These are phyloP conservation scores for Hiodon alosoides DNA, from an alignment of 2,113 vertebrate genomes.

Conservation along the genomic window DNA sequence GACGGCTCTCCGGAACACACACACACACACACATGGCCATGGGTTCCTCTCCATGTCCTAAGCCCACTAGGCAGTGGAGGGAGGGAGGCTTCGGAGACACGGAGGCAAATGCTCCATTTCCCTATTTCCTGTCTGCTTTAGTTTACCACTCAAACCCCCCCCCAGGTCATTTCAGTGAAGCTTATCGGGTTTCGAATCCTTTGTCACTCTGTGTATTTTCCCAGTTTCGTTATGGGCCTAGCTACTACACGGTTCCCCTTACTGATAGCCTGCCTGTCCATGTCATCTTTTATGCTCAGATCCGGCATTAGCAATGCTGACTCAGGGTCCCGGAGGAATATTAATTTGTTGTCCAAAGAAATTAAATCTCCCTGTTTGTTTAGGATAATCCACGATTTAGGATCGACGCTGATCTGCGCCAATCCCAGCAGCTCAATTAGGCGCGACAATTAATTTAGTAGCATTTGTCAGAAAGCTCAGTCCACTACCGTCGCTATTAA, in stretches of 20 bases:
- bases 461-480: conserved; percentile 31
- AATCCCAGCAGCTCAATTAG: conserved; percentile 31
- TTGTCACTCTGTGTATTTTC: not conserved
- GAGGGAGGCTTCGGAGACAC: too few relatives aligned
- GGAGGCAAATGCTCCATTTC: too few relatives aligned
- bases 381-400: conserved; percentile 18
- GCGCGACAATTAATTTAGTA: conserved; percentile 31
- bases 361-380: conserved; percentile 16
- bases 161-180: not conserved
- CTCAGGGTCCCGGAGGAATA: not conserved
- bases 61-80: too few relatives aligned
- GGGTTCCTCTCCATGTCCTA: too few relatives aligned
- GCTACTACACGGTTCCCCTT: not conserved
- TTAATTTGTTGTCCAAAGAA: conserved; percentile 24
- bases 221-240: not conserved
- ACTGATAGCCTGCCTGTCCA: not conserved
- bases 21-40: too few relatives aligned
- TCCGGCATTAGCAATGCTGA: not conserved
- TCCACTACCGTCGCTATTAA: conserved; percentile 35
- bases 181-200: not conserved
- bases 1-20: too few relatives aligned
- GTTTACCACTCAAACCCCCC: not conserved
- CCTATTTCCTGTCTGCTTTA: not conserved
- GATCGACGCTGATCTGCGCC: conserved; percentile 21
- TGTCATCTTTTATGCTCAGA: not conserved